These are phyloP conservation scores for Phrynocephalus guinanensis DNA, from an alignment of 2,797 vertebrate species.

Conservation along the genomic window DNA sequence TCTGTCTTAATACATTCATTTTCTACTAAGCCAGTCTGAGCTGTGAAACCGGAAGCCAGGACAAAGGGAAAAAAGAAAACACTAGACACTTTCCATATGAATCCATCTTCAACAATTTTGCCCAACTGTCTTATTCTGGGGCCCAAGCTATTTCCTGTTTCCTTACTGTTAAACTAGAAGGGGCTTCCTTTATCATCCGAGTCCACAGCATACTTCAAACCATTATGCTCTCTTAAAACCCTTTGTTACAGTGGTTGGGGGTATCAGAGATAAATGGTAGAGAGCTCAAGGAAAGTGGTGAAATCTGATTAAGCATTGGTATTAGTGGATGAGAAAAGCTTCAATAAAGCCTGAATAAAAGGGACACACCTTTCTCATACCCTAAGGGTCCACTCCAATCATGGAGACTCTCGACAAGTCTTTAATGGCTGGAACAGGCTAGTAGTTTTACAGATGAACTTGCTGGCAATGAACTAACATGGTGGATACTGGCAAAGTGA, in stretches of 20 bases:
- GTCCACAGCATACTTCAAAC: neutral
- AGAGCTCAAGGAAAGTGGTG: conserved; percentile 26
- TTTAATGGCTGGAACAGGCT: neutral
- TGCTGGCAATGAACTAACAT: neutral
- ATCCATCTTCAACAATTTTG: neutral
- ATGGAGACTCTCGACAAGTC: neutral
- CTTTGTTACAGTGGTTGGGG: neutral
- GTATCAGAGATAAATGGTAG: rapidly evolving
- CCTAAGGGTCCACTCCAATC: neutral
- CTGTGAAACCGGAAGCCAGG: neutral
- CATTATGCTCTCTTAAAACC: too few relatives aligned
- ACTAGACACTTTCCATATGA: neutral
- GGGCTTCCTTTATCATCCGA: neutral
- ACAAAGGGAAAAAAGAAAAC: neutral
- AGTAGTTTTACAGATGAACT: neutral
- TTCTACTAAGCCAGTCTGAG: neutral
- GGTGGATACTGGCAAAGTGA: neutral
- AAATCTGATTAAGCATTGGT: conserved; percentile 47
- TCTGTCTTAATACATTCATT: neutral
- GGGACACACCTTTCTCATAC: neutral
- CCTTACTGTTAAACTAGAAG: neutral
- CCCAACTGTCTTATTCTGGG: neutral
- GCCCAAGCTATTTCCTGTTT: rapidly evolving
- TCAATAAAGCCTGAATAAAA: conserved; percentile 66
- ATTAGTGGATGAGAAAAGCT: conserved; percentile 48